Evolutionary conservation across 1,140 invertebrate species (phyloP), one percentile per base, ranked within the genome.

Genomic region (Anastatus disparis): DNA sequence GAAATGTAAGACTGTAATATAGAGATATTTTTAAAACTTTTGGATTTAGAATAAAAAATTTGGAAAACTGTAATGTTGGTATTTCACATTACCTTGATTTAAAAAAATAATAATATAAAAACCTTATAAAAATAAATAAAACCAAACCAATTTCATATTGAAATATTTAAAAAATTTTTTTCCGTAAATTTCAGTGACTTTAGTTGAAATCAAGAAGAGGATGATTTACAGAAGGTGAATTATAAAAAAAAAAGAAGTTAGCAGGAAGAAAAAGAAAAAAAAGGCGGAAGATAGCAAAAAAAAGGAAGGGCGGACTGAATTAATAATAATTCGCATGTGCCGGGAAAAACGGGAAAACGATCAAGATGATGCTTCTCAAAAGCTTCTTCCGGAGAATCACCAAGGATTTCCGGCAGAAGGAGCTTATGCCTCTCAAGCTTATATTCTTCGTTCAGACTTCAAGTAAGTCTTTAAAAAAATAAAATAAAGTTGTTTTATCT

Each of bases 401-500:
- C 64, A 89, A 91, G 72, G 92, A 93, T 81, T 89, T 93, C 72
- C 87, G 87, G 67, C 90, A 91, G 72, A 92, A 92, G 77, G 89
- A 93, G 79, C 82, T 93, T 8, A 83, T 93, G 68, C 90, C 92
- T 2, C 77, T 93, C 22, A 94, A 94, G 80, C 82, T 93, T 68
- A 86, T 93, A 67, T 93, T 93, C 81, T 93, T 94, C 77, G 90
- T 93, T 24, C 91, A 93, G 83, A 89, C 90, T 22, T 93, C 92
- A 27, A 93, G 92, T 93, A 88, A 92, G 91, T n/a, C 86, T 52
- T 72, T 52, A 22, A 67, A 9, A 31, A 26, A n/a, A n/a, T n/a
- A n/a, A n/a, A n/a, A n/a, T n/a, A n/a, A n/a, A n/a, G n/a, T n/a
- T n/a, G n/a, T n/a, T n/a, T n/a, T n/a, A n/a, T n/a, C n/a, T n/a